phyloP scores from a whole-genome alignment of 2,888 invertebrate genomes.

The Coelopa pilipes region DNA sequence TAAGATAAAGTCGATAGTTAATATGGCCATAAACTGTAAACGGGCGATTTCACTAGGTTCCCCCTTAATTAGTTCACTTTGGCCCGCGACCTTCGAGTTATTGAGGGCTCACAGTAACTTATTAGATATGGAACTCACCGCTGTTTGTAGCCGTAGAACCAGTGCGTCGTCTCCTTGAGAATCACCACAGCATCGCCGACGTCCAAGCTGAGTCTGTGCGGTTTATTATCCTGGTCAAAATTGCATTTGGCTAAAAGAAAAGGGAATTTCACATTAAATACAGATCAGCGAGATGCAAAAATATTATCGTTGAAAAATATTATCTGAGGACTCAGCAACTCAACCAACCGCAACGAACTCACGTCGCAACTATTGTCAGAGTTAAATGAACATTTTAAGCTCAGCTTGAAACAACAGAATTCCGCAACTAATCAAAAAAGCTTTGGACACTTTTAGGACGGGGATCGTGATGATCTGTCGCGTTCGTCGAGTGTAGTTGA shows the following conservation, averaged over 20 bases:
- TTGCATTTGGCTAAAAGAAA: conserved; percentile 64
- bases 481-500: conserved; percentile 16
- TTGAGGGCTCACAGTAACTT: no score
- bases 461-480: not conserved
- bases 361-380: conserved; percentile 36
- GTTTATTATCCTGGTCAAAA: conserved; percentile 64
- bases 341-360: conserved; percentile 36
- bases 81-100: no score
- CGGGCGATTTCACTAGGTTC: no score
- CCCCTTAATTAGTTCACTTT: no score
- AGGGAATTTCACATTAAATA: not conserved
- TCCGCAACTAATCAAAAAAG: conserved; percentile 1
- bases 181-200: conserved; percentile 66
- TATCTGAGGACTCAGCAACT: conserved; percentile 23
- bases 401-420: conserved; percentile 1
- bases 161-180: conserved; percentile 64
- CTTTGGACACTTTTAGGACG: not conserved
- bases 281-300: not conserved
- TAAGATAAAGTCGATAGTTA: conserved; percentile 14
- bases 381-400: conserved; percentile 4
- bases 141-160: conserved; percentile 67
- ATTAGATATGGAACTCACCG: conserved; percentile 56
- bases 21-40: not conserved
- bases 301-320: not conserved
- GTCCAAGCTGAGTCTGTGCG: conserved; percentile 64